Conservation (phyloP, 2,888 invertebrate species). For the Bellardia pandia region DNA sequence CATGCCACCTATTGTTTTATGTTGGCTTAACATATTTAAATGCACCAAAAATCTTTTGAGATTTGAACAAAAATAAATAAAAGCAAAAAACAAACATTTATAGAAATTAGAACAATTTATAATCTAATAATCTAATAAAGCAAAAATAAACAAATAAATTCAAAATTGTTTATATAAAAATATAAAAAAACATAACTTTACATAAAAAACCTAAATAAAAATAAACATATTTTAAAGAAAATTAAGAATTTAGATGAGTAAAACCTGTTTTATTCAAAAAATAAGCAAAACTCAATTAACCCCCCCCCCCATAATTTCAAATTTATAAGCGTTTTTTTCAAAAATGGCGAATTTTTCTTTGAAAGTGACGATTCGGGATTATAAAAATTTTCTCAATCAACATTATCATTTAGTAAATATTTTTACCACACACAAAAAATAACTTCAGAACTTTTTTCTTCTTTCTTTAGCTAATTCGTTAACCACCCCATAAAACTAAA, state of each 20-base stretch:
- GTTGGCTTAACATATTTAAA: slow-evolving; percentile 42
- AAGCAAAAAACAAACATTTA: background rate
- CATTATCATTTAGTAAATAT: too few relatives aligned
- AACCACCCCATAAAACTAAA: too few relatives aligned
- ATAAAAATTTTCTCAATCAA: too few relatives aligned
- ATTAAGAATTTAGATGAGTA: slow-evolving; percentile 10
- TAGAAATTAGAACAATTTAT: slow-evolving; percentile 23
- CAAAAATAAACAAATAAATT: background rate
- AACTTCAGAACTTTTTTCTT: too few relatives aligned
- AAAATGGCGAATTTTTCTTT: too few relatives aligned
- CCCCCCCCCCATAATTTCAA: background rate
- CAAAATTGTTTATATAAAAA: slow-evolving; percentile 22
- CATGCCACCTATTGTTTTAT: slow-evolving; percentile 40
- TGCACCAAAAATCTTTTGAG: slow-evolving; percentile 45
- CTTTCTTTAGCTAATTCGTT: too few relatives aligned
- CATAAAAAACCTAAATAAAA: background rate
- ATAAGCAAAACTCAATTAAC: too few relatives aligned
- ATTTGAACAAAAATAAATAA: slow-evolving; percentile 15
- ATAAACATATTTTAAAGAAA: slow-evolving; percentile 14
- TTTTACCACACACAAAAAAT: too few relatives aligned
- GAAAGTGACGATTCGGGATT: too few relatives aligned
- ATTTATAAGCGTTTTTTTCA: too few relatives aligned
- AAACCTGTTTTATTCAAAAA: slow-evolving; percentile 7
- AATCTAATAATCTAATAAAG: background rate
- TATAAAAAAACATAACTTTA: slow-evolving; percentile 12